Conservation (phyloP, 2,113 vertebrate species). For the Pomatostomus ruficeps region DNA sequence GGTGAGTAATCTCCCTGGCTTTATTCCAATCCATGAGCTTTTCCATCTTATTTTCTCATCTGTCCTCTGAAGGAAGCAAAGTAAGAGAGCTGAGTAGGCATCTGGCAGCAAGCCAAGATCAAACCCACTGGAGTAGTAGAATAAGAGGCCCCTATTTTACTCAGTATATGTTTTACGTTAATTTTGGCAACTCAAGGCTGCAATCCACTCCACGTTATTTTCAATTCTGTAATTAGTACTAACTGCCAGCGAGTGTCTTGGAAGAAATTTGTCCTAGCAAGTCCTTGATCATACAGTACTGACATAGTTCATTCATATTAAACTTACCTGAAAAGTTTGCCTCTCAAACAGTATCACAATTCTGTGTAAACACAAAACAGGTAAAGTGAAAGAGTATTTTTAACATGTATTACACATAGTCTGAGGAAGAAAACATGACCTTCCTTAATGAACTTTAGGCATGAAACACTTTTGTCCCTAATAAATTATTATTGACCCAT, state of each 20-base stretch:
- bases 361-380: neutral
- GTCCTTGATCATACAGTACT: neutral
- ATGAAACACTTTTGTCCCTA: neutral
- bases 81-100: neutral
- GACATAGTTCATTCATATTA: neutral
- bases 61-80: neutral
- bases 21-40: neutral
- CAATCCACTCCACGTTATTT: neutral
- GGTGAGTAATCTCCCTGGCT: neutral
- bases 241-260: neutral
- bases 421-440: neutral
- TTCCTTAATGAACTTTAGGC: neutral
- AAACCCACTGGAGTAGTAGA: neutral
- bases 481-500: neutral
- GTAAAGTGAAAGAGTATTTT: neutral
- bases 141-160: neutral
- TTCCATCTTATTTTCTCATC: neutral
- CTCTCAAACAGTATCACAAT: neutral
- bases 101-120: neutral
- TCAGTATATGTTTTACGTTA: neutral
- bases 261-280: neutral
- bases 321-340: neutral
- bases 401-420: neutral
- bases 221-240: neutral
- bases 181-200: neutral